Conservation (phyloP, 2,888 invertebrate genomes). For the Prosopocoilus inquinatus region DNA sequence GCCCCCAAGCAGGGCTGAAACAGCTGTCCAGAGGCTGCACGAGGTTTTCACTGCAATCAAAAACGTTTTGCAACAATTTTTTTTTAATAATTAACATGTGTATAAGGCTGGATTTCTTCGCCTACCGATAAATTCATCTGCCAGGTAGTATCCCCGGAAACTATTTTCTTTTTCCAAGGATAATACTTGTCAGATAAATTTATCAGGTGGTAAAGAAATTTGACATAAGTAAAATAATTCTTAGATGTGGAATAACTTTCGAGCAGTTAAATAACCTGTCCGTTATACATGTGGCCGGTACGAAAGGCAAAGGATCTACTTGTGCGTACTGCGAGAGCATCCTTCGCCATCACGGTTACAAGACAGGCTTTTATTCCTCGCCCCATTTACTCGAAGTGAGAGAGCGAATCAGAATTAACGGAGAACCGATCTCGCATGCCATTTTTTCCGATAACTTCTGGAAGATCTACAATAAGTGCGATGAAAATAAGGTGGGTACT, state of each 20-base stretch:
- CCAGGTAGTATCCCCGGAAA: too few relatives aligned
- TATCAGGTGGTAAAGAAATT: too few relatives aligned
- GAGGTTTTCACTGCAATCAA: too few relatives aligned
- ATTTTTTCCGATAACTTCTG: constrained; percentile 81
- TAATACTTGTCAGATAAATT: too few relatives aligned
- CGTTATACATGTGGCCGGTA: constrained; percentile 93
- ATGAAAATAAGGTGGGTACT: constrained; percentile 36
- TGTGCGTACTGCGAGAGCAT: constrained; percentile 92
- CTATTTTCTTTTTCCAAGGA: too few relatives aligned
- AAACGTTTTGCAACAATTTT: too few relatives aligned
- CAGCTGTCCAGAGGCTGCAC: too few relatives aligned
- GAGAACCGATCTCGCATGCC: constrained; percentile 69
- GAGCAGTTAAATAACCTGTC: constrained; percentile 53
- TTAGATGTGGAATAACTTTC: constrained; percentile 14
- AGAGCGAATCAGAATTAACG: constrained; percentile 89
- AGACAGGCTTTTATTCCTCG: constrained; percentile 93
- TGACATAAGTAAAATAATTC: neutral
- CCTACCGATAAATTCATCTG: too few relatives aligned
- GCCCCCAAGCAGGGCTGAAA: too few relatives aligned
- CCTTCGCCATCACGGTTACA: constrained; percentile 76
- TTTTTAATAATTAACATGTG: too few relatives aligned
- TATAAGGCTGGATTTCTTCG: too few relatives aligned
- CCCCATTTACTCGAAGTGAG: constrained; percentile 91
- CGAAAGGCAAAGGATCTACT: constrained; percentile 97
- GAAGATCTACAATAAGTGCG: constrained; percentile 68